Evolutionary conservation across 2,888 invertebrate species (phyloP).

Genomic region (Chrysotoxum bicinctum): DNA sequence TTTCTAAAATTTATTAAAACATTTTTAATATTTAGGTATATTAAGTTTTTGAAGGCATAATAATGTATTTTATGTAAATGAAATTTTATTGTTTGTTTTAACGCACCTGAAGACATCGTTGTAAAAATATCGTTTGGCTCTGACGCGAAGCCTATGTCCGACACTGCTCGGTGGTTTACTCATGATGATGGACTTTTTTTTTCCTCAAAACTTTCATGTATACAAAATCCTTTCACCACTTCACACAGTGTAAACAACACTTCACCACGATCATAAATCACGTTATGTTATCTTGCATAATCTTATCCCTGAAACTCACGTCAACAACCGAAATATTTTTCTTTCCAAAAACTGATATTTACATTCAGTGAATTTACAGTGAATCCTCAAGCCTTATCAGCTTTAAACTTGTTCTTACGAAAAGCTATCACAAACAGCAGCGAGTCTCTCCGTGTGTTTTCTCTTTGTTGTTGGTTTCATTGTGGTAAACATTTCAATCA

Average conservation of each 20-base stretch:
- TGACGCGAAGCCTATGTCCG: background rate
- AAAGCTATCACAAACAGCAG: background rate
- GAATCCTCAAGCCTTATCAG: background rate
- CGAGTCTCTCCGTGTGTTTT: background rate
- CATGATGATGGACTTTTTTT: conserved; percentile 2
- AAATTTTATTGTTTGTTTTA: background rate
- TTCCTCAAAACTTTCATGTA: background rate
- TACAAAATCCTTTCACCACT: conserved; percentile 8
- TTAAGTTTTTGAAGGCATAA: too few species aligned
- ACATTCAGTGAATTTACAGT: background rate
- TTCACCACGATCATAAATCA: conserved; percentile 2
- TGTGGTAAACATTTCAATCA: conserved; percentile 26
- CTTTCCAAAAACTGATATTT: background rate
- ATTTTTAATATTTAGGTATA: too few species aligned
- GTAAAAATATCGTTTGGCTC: conserved; percentile 2
- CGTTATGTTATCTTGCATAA: conserved; percentile 23
- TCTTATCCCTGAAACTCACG: background rate
- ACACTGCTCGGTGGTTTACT: background rate
- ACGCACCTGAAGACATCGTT: background rate
- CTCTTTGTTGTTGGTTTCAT: background rate
- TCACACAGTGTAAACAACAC: conserved; percentile 14
- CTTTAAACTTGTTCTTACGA: background rate
- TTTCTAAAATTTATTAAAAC: too few species aligned
- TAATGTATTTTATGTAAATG: too few species aligned
- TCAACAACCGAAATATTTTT: conserved; percentile 1